phyloP scores from a whole-genome alignment of 2,113 vertebrate genomes.

The Herpailurus yagouaroundi region DNA sequence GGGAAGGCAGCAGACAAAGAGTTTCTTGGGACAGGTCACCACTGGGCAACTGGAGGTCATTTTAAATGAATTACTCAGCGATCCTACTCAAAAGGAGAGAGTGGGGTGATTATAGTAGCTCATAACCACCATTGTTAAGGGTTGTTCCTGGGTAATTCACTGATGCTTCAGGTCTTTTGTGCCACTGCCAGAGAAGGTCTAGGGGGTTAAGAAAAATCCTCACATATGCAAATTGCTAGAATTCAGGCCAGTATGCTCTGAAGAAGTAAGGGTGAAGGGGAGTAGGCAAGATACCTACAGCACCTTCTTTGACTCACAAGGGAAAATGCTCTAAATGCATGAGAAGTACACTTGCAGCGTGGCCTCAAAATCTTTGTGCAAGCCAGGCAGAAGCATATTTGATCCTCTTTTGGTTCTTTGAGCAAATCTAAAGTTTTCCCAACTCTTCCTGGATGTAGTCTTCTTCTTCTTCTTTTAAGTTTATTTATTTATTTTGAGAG shows the following conservation, averaged over 20 bases:
- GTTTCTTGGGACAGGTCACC: background rate
- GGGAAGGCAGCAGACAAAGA: background rate
- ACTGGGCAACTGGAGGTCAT: background rate
- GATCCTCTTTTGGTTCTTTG: background rate
- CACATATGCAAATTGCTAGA: background rate
- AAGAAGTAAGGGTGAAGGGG: background rate
- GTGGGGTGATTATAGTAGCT: background rate
- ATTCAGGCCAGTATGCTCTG: background rate
- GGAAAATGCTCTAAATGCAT: background rate
- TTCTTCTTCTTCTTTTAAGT: background rate
- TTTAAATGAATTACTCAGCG: background rate
- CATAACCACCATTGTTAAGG: background rate
- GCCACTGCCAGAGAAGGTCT: background rate
- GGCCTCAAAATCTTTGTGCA: background rate
- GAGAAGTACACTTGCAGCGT: background rate
- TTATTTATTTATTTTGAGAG: no score
- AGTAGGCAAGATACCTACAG: background rate
- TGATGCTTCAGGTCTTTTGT: background rate
- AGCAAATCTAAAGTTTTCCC: background rate
- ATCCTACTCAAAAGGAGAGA: background rate
- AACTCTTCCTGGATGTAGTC: background rate
- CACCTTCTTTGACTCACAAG: background rate
- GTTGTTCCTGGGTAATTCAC: background rate
- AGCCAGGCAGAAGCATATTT: no score
- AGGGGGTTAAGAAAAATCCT: background rate